phyloP scores from a whole-genome alignment of 1,140 invertebrate genomes.

The Dendroctonus valens region DNA sequence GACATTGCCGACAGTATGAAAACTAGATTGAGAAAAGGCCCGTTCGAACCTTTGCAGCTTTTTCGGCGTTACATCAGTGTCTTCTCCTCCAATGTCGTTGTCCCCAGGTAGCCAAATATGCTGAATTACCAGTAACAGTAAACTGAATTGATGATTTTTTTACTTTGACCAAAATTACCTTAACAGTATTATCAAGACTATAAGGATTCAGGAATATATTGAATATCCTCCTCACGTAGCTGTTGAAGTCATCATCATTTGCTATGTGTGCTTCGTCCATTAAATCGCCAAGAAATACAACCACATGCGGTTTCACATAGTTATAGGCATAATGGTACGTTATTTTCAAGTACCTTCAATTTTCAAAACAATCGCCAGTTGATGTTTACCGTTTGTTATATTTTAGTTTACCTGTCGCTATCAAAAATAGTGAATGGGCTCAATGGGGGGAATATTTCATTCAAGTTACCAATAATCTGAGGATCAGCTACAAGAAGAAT shows the following conservation, averaged over 20 bases:
- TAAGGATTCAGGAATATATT: conserved; percentile 66
- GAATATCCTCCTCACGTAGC: conserved; percentile 68
- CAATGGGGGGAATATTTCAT: conserved; percentile 60
- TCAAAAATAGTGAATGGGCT: conserved; percentile 69
- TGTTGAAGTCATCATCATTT: conserved; percentile 63
- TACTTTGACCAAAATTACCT: conserved; percentile 20
- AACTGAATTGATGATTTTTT: neutral
- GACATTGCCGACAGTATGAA: conserved; percentile 60
- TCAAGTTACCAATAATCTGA: conserved; percentile 78
- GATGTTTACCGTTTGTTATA: neutral
- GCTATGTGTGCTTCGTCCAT: conserved; percentile 89
- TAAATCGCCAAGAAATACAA: conserved; percentile 88
- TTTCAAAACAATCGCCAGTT: neutral
- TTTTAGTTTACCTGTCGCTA: conserved; percentile 64
- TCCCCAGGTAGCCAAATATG: conserved; percentile 88
- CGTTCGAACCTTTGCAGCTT: conserved; percentile 77
- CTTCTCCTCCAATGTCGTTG: conserved; percentile 94
- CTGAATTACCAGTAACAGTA: conserved; percentile 53
- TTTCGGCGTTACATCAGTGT: conserved; percentile 66
- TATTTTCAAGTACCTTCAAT: conserved; percentile 69
- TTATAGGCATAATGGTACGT: conserved; percentile 72
- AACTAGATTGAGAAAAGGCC: conserved; percentile 68
- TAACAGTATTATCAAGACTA: conserved; percentile 38
- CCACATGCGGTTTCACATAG: conserved; percentile 78
- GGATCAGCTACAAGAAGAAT: conserved; percentile 89